phyloP scores from a whole-genome alignment of 2,797 vertebrate genomes.

The Gouania willdenowi region DNA sequence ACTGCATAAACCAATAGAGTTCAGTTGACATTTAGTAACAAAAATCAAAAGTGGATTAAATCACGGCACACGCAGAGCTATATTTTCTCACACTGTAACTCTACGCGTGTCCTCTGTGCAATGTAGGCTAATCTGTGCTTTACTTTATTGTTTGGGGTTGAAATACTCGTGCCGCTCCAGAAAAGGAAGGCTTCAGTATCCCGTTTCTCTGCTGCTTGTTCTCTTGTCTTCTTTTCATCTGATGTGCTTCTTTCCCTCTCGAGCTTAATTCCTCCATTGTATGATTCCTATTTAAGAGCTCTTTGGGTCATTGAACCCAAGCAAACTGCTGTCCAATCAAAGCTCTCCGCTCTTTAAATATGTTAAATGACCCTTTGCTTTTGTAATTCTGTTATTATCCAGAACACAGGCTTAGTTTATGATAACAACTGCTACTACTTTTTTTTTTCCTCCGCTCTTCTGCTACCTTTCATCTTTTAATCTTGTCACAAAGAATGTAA shows the following conservation, averaged over 20 bases:
- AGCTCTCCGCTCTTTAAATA: too few relatives aligned
- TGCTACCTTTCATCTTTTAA: too few relatives aligned
- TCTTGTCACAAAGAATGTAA: too few relatives aligned
- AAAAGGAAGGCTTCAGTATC: conserved; percentile 14
- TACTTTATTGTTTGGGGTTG: conserved; percentile 36
- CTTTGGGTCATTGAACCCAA: conserved; percentile 1
- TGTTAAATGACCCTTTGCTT: too few relatives aligned
- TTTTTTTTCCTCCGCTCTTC: too few relatives aligned
- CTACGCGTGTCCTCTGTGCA: conserved; percentile 16
- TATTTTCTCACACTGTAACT: conserved; percentile 5
- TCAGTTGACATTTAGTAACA: too few relatives aligned
- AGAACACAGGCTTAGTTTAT: too few relatives aligned
- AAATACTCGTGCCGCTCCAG: conserved; percentile 25
- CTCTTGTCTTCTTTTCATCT: conserved; percentile 21
- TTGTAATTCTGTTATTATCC: too few relatives aligned
- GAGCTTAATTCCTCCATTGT: conserved; percentile 5
- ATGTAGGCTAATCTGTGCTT: conserved; percentile 46
- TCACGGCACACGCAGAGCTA: too few relatives aligned
- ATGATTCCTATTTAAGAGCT: conserved; percentile 1
- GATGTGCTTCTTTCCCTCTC: neutral
- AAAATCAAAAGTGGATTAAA: too few relatives aligned
- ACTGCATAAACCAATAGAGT: too few relatives aligned
- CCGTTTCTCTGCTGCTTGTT: conserved; percentile 23
- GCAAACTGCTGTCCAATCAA: neutral
- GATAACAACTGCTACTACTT: too few relatives aligned